These are phyloP conservation scores for Oncorhynchus mykiss DNA, from an alignment of 2,113 vertebrate species.

Conservation along the genomic window DNA sequence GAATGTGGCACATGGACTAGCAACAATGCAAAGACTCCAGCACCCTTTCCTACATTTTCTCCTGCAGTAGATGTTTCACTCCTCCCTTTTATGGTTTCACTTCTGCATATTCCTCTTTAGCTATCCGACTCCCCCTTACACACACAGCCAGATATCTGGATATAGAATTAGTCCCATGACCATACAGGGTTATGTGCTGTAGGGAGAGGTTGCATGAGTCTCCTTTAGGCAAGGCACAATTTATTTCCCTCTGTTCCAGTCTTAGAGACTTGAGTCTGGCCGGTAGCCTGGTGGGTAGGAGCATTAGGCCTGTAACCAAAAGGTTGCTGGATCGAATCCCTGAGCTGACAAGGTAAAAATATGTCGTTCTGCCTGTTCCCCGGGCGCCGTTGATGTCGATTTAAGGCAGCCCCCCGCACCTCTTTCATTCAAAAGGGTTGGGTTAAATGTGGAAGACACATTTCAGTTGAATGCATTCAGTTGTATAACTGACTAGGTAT, in stretches of 20 bases:
- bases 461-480: no score
- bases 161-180: slow-evolving; percentile 55
- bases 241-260: not conserved
- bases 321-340: no score
- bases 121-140: slow-evolving; percentile 5
- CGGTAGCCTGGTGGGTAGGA: not conserved
- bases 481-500: not conserved
- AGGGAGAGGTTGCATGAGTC: slow-evolving; percentile 6
- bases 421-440: no score
- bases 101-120: slow-evolving; percentile 36
- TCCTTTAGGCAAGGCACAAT: not conserved
- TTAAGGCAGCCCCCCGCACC: no score
- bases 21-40: not conserved
- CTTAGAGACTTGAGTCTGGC: not conserved
- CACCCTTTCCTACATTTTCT: slow-evolving; percentile 3
- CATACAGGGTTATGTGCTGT: slow-evolving; percentile 68
- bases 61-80: not conserved
- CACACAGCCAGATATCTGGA: slow-evolving; percentile 18
- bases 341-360: no score
- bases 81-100: slow-evolving; percentile 65
- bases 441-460: no score
- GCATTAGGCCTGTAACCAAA: no score
- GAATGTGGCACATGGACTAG: slow-evolving; percentile 33
- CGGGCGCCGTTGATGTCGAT: no score
- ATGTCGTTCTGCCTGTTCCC: no score